A percentile compares a stretch with the other conserved stretches of the same genome.
Conservation (phyloP, 2,888 invertebrate species). For the Chrysodeixis includens region DNA sequence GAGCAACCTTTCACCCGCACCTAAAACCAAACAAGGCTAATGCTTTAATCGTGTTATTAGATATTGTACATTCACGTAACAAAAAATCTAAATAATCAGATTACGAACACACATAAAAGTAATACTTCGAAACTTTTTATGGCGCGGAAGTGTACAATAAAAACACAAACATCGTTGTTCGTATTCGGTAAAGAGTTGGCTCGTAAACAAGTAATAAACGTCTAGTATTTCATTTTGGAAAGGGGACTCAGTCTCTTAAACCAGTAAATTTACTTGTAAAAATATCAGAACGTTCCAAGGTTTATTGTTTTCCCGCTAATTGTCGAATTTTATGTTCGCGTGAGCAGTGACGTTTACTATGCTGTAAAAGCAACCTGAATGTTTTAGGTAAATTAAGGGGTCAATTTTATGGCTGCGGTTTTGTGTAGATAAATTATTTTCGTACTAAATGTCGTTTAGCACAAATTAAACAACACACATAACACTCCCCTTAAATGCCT, state of each 20-base stretch:
- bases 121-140: conserved; percentile 58
- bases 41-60: conserved; percentile 3
- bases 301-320: conserved; percentile 77
- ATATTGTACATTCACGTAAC: conserved; percentile 5
- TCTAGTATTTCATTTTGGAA: conserved; percentile 72
- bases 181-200: conserved; percentile 75
- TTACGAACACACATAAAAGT: conserved; percentile 46
- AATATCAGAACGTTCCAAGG: conserved; percentile 64
- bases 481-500: not conserved
- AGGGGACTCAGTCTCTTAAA: conserved; percentile 59
- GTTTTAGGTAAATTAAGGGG: conserved; percentile 9
- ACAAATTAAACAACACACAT: not conserved
- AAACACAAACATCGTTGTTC: conserved; percentile 71
- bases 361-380: conserved; percentile 45
- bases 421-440: conserved; percentile 10
- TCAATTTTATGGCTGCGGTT: conserved; percentile 7
- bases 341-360: conserved; percentile 48
- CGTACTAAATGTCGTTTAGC: not conserved
- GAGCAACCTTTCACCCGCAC: not conserved
- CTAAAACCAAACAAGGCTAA: not conserved
- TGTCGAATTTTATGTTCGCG: conserved; percentile 67
- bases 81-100: conserved; percentile 35
- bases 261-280: conserved; percentile 74
- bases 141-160: conserved; percentile 65
- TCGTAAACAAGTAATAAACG: conserved; percentile 82